Conservation (phyloP, 2,888 invertebrate genomes). For the Hydrotaea diabolus region DNA sequence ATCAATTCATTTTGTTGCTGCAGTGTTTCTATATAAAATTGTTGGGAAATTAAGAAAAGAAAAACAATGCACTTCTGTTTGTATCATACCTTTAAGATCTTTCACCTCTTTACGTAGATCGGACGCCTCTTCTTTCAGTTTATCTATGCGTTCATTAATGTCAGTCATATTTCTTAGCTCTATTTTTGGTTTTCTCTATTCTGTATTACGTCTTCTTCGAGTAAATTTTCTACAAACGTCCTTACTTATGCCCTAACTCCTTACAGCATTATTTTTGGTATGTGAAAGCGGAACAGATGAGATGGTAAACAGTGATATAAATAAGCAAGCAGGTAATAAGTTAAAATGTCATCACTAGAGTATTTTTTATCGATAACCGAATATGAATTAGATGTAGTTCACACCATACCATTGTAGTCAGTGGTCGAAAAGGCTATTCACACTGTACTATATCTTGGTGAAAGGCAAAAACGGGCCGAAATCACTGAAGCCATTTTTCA, state of each 20-base stretch:
- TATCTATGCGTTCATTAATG: constrained; percentile 58
- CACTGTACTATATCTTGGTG: no score
- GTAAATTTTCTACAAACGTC: constrained; percentile 11
- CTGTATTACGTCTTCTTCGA: not conserved
- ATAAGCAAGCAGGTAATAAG: constrained; percentile 4
- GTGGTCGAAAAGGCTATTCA: no score
- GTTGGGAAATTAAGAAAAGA: not conserved
- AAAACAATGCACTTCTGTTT: not conserved
- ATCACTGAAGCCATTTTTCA: no score
- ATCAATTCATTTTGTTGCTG: constrained; percentile 59
- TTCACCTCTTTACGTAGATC: constrained; percentile 52
- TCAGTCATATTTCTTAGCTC: constrained; percentile 38
- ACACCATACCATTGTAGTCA: not conserved
- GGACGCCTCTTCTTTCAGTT: constrained; percentile 52
- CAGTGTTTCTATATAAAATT: constrained; percentile 29
- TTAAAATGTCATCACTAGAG: not conserved
- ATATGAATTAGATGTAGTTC: not conserved
- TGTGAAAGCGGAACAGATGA: not conserved
- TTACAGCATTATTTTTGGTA: not conserved
- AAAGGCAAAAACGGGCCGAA: no score
- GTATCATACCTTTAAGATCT: constrained; percentile 52
- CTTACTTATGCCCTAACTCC: not conserved
- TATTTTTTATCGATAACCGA: not conserved
- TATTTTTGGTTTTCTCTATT: constrained; percentile 9
- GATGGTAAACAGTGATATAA: not conserved